These are phyloP conservation scores for Sicus ferrugineus DNA, from an alignment of 2,888 invertebrate species.

Conservation along the genomic window DNA sequence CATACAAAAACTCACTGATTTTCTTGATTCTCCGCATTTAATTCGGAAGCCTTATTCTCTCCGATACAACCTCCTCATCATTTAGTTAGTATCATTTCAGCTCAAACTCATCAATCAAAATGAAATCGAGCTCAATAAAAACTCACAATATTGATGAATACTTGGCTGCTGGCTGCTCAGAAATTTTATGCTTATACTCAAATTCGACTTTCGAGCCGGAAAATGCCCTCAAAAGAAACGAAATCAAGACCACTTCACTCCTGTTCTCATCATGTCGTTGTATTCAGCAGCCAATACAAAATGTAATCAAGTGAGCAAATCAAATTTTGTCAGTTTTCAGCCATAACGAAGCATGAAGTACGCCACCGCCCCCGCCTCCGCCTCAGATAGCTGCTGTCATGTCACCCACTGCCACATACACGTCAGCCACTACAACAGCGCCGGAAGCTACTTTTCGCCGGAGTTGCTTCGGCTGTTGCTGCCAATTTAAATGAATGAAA, in stretches of 20 bases:
- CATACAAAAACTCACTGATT: no score
- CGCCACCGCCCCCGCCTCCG: background rate
- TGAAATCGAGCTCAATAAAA: conserved; percentile 45
- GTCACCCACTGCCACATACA: background rate
- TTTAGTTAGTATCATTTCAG: background rate
- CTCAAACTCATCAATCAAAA: conserved; percentile 50
- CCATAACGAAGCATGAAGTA: conserved; percentile 37
- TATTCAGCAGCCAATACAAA: conserved; percentile 23
- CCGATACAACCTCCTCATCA: no score
- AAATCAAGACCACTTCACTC: background rate
- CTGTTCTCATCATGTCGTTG: background rate
- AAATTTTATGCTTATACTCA: no score
- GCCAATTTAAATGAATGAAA: conserved; percentile 56
- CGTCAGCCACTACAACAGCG: conserved; percentile 32
- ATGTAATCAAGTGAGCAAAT: conserved; percentile 60
- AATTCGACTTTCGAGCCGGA: no score
- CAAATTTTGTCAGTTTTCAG: conserved; percentile 57
- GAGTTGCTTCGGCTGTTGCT: conserved; percentile 22
- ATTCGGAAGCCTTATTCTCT: no score
- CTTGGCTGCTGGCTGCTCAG: conserved; percentile 56
- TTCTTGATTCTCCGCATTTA: no score
- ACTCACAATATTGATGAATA: background rate
- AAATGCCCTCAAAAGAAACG: background rate
- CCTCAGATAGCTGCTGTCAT: background rate
- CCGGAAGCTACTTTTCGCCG: conserved; percentile 1